Evolutionary conservation across 1,140 invertebrate genomes (phyloP), one percentile per base, ranked within the genome.

Genomic region (Ruditapes philippinarum): DNA sequence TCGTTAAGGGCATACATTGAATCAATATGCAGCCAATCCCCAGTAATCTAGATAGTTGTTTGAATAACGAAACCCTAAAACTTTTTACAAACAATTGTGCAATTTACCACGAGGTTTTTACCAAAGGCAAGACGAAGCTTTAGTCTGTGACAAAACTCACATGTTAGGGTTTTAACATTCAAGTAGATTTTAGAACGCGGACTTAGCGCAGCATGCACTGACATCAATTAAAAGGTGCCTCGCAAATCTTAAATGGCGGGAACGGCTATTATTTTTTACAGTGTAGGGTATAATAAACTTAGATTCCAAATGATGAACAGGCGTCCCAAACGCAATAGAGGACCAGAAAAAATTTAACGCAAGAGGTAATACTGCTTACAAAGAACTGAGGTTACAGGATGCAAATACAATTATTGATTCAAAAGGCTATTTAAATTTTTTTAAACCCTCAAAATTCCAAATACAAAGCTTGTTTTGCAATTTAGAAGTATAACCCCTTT

Each of bases 81-180:
- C n/a, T 78, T 22, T 19, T 78, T n/a, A n/a, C n/a, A 19, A 40
- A 78, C 49, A 28, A 40, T 17, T 51, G 74, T 42, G 78, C 78
- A 14, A 31, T 81, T 1, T 81, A 81, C 54, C 78, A 81, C 78
- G 62, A n/a, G n/a, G 78, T 25, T 17, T 81, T 33, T 62, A 36
- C 62, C 78, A 81, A 25, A 17, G 78, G 31, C 78, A 81, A 42
- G 78, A 81, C 28, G 51, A 81, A 60, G 78, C 78, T 0, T 31
- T 81, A 31, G 78, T 54, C 12, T 45, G n/a, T 4, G 51, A 81
- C n/a, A n/a, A n/a, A 42, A 54, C 22, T 60, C 51, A 81, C 25
- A 81, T 81, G 78, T 62, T 81, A 22, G 38, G 33, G 25, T 40
- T 81, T 19, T 81, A 25, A 7, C 78, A 11, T 25, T 36, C 1